These are phyloP conservation scores for Aspidoscelis tigris DNA, from an alignment of 2,113 vertebrate genomes.

Conservation along the genomic window DNA sequence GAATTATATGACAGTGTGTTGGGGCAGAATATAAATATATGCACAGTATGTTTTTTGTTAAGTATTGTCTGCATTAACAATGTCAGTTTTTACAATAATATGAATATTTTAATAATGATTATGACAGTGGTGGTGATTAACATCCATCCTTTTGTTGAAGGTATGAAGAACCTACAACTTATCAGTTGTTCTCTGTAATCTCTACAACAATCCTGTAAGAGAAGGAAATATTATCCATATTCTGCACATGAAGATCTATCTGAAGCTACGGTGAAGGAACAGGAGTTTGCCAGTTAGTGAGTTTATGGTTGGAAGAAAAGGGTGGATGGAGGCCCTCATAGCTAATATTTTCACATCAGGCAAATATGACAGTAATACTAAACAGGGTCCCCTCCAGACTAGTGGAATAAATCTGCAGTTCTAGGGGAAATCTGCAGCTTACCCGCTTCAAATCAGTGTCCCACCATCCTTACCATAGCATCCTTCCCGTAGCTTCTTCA, in stretches of 20 bases:
- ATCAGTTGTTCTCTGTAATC: neutral
- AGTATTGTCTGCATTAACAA: slow-evolving; percentile 1
- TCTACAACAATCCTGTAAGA: neutral
- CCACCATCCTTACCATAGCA: too few species aligned
- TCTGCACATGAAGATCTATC: neutral
- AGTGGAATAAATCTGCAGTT: too few species aligned
- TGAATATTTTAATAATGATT: neutral
- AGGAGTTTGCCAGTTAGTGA: neutral
- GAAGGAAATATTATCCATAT: neutral
- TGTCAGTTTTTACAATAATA: neutral
- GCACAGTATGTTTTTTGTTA: neutral
- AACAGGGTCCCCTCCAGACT: too few species aligned
- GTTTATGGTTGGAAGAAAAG: neutral
- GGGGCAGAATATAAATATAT: neutral
- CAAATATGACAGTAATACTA: too few species aligned
- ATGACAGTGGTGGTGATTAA: too few species aligned
- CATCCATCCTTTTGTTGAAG: too few species aligned
- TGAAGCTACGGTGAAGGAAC: neutral
- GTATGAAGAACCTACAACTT: too few species aligned
- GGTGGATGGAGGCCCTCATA: too few species aligned
- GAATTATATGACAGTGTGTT: neutral
- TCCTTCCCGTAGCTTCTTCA: too few species aligned
- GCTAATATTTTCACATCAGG: too few species aligned
- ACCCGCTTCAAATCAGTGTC: too few species aligned
- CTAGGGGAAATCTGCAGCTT: too few species aligned